Evolutionary conservation across 2,888 invertebrate species (phyloP), one percentile per base, ranked within the genome.

Genomic region (Tholera decimalis): DNA sequence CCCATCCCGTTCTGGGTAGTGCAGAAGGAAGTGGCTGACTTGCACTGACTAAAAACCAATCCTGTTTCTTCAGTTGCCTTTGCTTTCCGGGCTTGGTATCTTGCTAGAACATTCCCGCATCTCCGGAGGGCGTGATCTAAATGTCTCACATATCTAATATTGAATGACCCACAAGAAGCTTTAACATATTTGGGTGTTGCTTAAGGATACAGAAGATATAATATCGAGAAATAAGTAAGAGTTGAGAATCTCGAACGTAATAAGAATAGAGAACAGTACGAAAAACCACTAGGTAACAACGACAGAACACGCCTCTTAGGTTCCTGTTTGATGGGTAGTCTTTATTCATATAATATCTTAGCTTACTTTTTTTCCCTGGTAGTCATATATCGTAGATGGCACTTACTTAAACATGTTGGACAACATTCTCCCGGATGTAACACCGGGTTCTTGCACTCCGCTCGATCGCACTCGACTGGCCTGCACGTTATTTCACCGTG

Each of bases 401-500:
- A 44, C 44, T 44, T 96, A 98, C 98, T 97, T 88, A 98, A 96
- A 95, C 98, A 98, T 85, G 97, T 97, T 70, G 98, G 98, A 93
- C 98, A 98, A 93, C 98, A 98, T 90, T 98, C 97, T 79, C 98
- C 98, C 77, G 97, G 96, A 85, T 97, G 96, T 86, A 97, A 94
- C 72, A 98, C 97, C 82, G 98, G 98, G 92, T 98, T 97, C 92
- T 97, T 98, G 95, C 98, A 98, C 82, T 96, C 96, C 67, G 96
- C 96, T 85, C 96, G 96, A 58, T 97, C 97, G 96, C 98, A 98
- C 91, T 97, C 97, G 73, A 97, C 97, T 87, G 97, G 97, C 89
- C 97, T 96, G 96, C 98, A 98, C 90, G 97, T 97, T 79, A 98
- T 97, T 86, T 97, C 97, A 54, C 98, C 98, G 95, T 98, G 98